phyloP scores from a whole-genome alignment of 2,797 vertebrate genomes.

The Salarias fasciatus region DNA sequence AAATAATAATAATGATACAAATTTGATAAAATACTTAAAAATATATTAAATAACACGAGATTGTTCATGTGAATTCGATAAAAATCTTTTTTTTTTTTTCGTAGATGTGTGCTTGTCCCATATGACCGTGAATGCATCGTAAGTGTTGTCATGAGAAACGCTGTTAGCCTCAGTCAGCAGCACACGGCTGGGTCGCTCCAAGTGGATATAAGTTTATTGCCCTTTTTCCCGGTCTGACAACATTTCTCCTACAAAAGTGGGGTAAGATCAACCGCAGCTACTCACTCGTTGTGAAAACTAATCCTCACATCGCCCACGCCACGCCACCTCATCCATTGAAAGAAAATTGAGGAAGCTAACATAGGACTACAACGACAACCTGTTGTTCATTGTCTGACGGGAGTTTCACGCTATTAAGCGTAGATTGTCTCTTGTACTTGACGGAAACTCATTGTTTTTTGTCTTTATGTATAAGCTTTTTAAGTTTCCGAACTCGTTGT shows the following conservation, averaged over 20 bases:
- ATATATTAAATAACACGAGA: too few relatives aligned
- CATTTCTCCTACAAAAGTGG: not conserved
- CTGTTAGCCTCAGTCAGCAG: conserved; percentile 16
- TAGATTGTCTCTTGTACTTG: not conserved
- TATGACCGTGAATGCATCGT: conserved; percentile 29
- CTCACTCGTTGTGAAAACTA: not conserved
- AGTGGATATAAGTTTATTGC: conserved; percentile 13
- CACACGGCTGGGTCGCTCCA: not conserved
- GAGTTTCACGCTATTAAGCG: conserved; percentile 1
- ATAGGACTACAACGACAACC: conserved; percentile 49
- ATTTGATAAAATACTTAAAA: too few relatives aligned
- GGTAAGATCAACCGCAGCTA: conserved; percentile 1
- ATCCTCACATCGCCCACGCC: not conserved
- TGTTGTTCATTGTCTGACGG: conserved; percentile 60
- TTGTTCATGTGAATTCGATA: too few relatives aligned
- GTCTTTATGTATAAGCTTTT: too few relatives aligned
- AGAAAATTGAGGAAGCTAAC: conserved; percentile 33
- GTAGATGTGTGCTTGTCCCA: not conserved
- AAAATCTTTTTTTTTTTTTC: too few relatives aligned
- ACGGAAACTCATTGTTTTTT: too few relatives aligned
- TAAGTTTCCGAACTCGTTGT: too few relatives aligned
- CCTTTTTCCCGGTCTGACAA: not conserved
- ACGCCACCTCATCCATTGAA: not conserved
- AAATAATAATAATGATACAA: too few relatives aligned
- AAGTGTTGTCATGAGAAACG: conserved; percentile 59